A percentile compares a stretch with the other conserved stretches of the same genome.
Evolutionary conservation across 2,888 invertebrate genomes (phyloP).

Genomic region (Leucophenga maculata): DNA sequence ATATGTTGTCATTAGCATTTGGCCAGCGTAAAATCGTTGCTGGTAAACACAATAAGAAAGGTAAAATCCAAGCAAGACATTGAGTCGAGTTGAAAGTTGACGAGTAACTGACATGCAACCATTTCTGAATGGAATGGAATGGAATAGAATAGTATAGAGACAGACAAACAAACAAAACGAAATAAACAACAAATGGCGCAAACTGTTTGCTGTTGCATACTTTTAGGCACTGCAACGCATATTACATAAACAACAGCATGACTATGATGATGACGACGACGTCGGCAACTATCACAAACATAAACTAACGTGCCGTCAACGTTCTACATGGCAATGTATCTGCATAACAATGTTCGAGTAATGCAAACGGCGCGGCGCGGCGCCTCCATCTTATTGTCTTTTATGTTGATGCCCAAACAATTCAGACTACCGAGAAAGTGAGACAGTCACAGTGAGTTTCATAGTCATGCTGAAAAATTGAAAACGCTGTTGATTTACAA

Average conservation of each 20-base stretch:
- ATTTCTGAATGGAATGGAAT: not conserved
- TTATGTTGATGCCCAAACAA: not conserved
- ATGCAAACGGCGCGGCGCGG: not conserved
- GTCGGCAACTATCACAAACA: conserved; percentile 6
- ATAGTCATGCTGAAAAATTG: conserved; percentile 24
- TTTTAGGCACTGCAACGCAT: conserved; percentile 9
- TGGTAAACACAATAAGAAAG: not conserved
- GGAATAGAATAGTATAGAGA: not conserved
- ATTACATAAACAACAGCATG: conserved; percentile 6
- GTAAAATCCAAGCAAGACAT: not conserved
- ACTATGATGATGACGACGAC: not conserved
- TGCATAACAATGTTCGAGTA: not conserved
- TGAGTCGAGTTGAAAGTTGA: not conserved
- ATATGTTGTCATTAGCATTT: conserved; percentile 24
- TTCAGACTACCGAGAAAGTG: not conserved
- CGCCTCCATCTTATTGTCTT: not conserved
- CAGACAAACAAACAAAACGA: not conserved
- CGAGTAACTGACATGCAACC: conserved; percentile 3
- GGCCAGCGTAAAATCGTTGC: not conserved
- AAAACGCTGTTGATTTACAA: not conserved
- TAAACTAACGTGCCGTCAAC: conserved; percentile 6
- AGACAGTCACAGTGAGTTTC: not conserved
- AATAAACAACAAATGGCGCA: not conserved
- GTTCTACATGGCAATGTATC: conserved; percentile 1
- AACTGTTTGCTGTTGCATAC: conserved; percentile 12